Conservation (phyloP, 2,797 vertebrate genomes). For the Paguma larvata region DNA sequence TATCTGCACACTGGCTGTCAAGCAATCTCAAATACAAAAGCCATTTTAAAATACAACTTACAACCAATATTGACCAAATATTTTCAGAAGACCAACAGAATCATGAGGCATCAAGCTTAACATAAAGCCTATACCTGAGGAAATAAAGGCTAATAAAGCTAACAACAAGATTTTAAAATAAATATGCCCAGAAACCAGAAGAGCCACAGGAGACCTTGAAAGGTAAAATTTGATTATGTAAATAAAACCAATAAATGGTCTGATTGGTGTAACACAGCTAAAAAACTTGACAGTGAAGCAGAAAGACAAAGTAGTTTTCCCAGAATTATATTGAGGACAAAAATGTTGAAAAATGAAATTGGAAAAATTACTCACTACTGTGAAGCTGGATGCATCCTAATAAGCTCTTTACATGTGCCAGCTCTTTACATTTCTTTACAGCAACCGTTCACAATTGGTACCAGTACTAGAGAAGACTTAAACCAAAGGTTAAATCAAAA, state of each 20-base stretch:
- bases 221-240: neutral
- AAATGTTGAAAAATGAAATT: neutral
- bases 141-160: neutral
- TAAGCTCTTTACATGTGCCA: neutral
- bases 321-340: neutral
- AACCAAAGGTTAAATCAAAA: neutral
- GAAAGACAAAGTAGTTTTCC: neutral
- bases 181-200: neutral
- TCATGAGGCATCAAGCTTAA: neutral
- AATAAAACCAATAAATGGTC: neutral
- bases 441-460: neutral
- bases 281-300: neutral
- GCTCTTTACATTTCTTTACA: neutral
- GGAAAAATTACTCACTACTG: neutral
- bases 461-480: neutral
- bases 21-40: neutral
- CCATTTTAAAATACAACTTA: neutral
- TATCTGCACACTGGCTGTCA: neutral
- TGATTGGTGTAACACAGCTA: neutral
- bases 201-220: neutral
- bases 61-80: neutral
- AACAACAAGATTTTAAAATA: neutral
- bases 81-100: slow-evolving; percentile 14
- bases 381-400: neutral
- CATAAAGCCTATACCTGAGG: neutral